phyloP scores from a whole-genome alignment of 2,113 vertebrate genomes.

The Erythrocercus mccallii region DNA sequence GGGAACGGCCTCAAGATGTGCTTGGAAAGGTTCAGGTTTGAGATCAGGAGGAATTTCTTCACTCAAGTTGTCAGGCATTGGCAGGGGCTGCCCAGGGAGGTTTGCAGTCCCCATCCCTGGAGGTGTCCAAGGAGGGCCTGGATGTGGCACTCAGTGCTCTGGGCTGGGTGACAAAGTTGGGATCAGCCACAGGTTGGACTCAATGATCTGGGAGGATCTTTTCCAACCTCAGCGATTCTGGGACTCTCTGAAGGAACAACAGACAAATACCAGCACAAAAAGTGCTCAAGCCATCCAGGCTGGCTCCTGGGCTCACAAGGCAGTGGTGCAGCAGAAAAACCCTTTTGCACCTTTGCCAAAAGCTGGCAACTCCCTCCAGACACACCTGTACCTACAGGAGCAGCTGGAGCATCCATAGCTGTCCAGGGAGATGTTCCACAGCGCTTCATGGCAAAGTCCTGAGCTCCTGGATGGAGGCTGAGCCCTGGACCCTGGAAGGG shows the following conservation, averaged over 20 bases:
- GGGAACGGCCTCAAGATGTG: fast-evolving
- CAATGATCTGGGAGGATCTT: fast-evolving
- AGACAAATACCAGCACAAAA: neutral
- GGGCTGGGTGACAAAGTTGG: neutral
- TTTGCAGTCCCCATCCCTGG: neutral
- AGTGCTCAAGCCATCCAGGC: neutral
- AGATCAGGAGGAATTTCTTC: neutral
- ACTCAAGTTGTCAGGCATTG: fast-evolving
- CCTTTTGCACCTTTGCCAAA: neutral
- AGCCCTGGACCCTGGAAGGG: neutral
- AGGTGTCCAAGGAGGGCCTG: neutral
- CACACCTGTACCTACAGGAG: neutral
- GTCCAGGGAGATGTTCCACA: neutral
- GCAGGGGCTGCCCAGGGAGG: neutral
- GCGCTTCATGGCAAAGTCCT: neutral
- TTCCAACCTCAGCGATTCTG: neutral
- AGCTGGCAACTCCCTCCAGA: neutral
- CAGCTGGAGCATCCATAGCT: neutral
- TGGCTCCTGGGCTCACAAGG: neutral
- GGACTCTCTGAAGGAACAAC: neutral
- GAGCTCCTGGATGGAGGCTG: neutral
- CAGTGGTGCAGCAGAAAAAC: neutral
- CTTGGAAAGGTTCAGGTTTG: neutral
- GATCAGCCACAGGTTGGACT: fast-evolving
- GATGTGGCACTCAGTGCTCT: neutral